Evolutionary conservation across 2,888 invertebrate species (phyloP).

Genomic region (Agrochola litura): DNA sequence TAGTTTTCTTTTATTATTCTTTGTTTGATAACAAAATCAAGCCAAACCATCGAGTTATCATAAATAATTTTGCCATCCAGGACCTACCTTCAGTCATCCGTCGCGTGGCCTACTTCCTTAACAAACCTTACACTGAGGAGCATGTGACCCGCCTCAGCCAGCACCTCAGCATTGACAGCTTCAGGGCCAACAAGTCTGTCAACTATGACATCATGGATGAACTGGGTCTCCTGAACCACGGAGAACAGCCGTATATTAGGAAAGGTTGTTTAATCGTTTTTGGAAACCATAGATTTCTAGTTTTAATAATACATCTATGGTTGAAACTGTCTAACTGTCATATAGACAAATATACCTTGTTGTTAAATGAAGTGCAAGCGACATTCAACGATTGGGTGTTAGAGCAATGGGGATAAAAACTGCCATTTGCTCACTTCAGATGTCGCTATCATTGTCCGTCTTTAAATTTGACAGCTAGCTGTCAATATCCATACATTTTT

Average conservation of each 20-base stretch:
- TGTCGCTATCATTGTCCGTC: no score
- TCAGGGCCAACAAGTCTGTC: conserved; percentile 92
- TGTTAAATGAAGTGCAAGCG: background rate
- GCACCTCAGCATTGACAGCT: conserved; percentile 94
- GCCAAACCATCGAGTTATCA: background rate
- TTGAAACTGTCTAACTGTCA: background rate
- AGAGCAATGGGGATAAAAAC: no score
- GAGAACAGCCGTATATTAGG: conserved; percentile 62
- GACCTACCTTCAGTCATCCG: conserved; percentile 39
- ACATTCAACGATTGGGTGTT: background rate
- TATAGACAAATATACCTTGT: background rate
- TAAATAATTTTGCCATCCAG: conserved; percentile 12
- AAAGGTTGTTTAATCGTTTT: conserved; percentile 56
- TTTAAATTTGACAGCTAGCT: no score
- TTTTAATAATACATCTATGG: no score
- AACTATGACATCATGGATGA: conserved; percentile 62
- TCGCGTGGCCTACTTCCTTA: conserved; percentile 46
- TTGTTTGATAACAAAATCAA: background rate
- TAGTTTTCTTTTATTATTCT: background rate
- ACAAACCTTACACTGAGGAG: conserved; percentile 67
- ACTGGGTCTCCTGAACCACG: conserved; percentile 35
- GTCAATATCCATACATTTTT: no score
- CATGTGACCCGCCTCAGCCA: conserved; percentile 90
- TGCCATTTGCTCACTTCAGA: no score
- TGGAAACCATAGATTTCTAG: no score